A percentile compares a stretch with the other conserved stretches of the same genome.
phyloP scores from a whole-genome alignment of 2,113 vertebrate genomes.

The Bos javanicus region DNA sequence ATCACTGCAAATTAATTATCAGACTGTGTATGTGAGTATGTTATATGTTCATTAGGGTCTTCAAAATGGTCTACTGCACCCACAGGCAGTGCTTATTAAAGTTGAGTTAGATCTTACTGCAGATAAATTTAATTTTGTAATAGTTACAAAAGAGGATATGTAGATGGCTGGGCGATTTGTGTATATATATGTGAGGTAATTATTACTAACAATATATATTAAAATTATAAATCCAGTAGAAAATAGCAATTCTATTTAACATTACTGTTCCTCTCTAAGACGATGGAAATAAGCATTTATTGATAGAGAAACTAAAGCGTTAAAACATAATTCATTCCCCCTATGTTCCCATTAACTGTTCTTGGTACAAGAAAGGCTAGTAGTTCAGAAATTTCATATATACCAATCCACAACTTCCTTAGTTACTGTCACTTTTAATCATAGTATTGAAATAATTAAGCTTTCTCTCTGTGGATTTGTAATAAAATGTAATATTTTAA shows the following conservation, averaged over 20 bases:
- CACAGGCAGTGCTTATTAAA: conserved; percentile 15
- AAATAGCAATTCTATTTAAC: conserved; percentile 40
- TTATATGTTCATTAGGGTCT: background rate
- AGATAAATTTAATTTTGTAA: conserved; percentile 43
- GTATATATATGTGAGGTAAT: background rate
- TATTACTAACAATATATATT: conserved; percentile 43
- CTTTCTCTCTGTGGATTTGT: conserved; percentile 9
- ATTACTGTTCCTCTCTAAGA: conserved; percentile 12
- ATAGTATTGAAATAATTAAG: conserved; percentile 39
- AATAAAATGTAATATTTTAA: conserved; percentile 45
- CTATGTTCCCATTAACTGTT: background rate
- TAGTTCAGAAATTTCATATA: conserved; percentile 37
- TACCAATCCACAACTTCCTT: conserved; percentile 22
- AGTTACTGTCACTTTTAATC: conserved; percentile 40
- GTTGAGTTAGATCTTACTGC: conserved; percentile 29
- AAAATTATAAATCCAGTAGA: conserved; percentile 42
- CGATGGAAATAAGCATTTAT: background rate
- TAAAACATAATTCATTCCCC: conserved; percentile 31
- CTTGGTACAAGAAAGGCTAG: conserved; percentile 27
- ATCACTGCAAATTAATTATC: background rate
- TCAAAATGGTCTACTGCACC: background rate
- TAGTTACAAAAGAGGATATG: background rate
- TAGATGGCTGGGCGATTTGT: conserved; percentile 9
- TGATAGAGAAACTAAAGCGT: conserved; percentile 33
- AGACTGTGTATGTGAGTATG: background rate